Base-by-base conservation (phyloP, 1,140 invertebrate species). In the Trichomalopsis sarcophagae region DNA sequence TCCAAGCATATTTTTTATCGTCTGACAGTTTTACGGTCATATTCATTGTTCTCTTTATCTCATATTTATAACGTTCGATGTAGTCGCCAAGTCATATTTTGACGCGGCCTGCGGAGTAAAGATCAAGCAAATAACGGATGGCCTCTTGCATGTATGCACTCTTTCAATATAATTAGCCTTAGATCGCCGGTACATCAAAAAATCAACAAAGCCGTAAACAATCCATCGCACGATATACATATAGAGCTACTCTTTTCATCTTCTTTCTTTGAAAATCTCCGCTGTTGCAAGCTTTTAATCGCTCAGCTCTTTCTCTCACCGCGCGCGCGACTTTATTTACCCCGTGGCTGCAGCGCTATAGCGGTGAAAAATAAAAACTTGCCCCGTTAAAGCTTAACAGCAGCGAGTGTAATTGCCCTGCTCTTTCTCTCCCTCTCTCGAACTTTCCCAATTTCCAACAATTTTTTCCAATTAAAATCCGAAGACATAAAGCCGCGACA, bases 11-110 rank as follows among this genome's bases (percentile, higher is more conserved):
- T 74, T 82, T 82, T 81, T 73, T 73, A 74, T 74, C 80, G 5
- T 13, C 27, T 27, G 80, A 82, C 80, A 33, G 27, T 73, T 82
- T 82, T 47, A 82, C 47, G 80, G 27, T n/a, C 23, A 33, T 55
- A 74, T 74, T 71, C 66, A 71, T 81, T 40, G 33, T 69, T 44
- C 78, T 9, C 36, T 44, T 79, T 68, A 79, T 79, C 77, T 17
- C 50, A 33, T 78, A 78, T 79, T 79, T 79, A 79, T 66, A 79
- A 66, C 27, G 13, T 79, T 79, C 55, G 14, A 79, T 66, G 30
- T 77, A 50, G n/a, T 77, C 13, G 44, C 7, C 40, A 23, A 50
- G 27, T 47, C 75, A 27, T 74, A 74, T 74, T 21, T 44, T 36
- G 27, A 33, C 33, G 14, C 30, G 21, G 21, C n/a, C 23, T n/a